Conservation (phyloP, 1,140 invertebrate genomes). For the Hylaeus volcanicus region DNA sequence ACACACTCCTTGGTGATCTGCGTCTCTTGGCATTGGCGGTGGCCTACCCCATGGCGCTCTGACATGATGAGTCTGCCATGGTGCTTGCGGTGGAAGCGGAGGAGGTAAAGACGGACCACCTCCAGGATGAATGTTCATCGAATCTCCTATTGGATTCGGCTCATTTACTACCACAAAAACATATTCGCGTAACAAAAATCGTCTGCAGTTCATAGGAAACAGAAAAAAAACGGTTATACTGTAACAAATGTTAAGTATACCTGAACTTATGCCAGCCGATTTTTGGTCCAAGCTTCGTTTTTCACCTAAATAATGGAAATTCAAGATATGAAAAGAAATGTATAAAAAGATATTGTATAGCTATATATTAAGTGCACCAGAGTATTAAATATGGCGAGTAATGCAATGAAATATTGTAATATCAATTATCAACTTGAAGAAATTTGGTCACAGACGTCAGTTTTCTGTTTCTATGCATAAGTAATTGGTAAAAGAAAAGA, state of each 20-base stretch:
- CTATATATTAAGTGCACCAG: conserved; percentile 26
- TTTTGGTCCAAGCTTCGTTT: conserved; percentile 74
- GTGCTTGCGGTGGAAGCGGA: conserved; percentile 61
- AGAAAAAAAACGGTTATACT: conserved; percentile 23
- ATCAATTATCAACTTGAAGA: background rate
- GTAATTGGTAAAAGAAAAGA: background rate
- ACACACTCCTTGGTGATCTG: conserved; percentile 65
- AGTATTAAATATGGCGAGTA: conserved; percentile 50
- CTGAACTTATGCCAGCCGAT: conserved; percentile 55
- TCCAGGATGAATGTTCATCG: conserved; percentile 52
- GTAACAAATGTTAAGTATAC: conserved; percentile 39
- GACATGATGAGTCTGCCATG: conserved; percentile 73
- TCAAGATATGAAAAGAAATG: conserved; percentile 45
- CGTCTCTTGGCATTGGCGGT: conserved; percentile 69
- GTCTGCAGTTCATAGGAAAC: background rate
- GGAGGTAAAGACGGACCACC: conserved; percentile 62
- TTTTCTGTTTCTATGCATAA: background rate
- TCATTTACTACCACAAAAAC: conserved; percentile 69
- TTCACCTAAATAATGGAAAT: conserved; percentile 73
- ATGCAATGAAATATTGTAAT: conserved; percentile 54
- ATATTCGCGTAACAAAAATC: background rate
- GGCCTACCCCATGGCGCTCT: conserved; percentile 73
- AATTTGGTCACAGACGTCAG: background rate
- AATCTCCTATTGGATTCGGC: conserved; percentile 65
- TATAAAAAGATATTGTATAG: conserved; percentile 1